phyloP scores from a whole-genome alignment of 2,888 invertebrate genomes.

The Silvanus unidentatus region DNA sequence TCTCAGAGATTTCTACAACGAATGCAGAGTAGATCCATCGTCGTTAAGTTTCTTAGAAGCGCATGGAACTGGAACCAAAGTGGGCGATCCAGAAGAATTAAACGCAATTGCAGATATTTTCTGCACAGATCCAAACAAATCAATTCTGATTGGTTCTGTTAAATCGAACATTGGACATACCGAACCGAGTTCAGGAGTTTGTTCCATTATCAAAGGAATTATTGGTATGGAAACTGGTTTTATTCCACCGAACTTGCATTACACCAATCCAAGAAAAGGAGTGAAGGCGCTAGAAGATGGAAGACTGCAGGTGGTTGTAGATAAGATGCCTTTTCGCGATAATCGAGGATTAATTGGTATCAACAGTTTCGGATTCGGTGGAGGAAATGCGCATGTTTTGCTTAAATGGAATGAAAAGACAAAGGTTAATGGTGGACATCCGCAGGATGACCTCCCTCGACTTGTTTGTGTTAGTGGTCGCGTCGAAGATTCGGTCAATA shows the following conservation, averaged over 20 bases:
- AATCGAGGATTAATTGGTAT: constrained; percentile 71
- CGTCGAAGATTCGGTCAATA: constrained; percentile 67
- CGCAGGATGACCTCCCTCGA: constrained; percentile 63
- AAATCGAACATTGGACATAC: constrained; percentile 94
- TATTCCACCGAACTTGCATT: constrained; percentile 85
- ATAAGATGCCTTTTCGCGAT: constrained; percentile 56
- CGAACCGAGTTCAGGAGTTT: constrained; percentile 80
- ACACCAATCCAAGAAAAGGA: constrained; percentile 45
- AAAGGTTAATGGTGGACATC: constrained; percentile 57
- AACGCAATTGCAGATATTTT: constrained; percentile 75
- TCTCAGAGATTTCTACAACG: constrained; percentile 59
- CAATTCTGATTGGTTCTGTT: constrained; percentile 79
- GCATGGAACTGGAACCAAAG: constrained; percentile 75
- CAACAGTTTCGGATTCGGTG: constrained; percentile 93
- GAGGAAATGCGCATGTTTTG: constrained; percentile 73
- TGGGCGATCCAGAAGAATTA: constrained; percentile 91
- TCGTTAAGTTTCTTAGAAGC: constrained; percentile 77
- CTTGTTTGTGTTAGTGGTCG: constrained; percentile 73
- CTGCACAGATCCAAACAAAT: constrained; percentile 61
- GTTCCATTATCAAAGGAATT: constrained; percentile 53
- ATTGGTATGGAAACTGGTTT: constrained; percentile 69
- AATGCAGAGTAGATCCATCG: constrained; percentile 64
- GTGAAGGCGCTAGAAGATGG: constrained; percentile 58
- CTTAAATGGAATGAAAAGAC: constrained; percentile 55
- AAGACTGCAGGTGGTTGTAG: constrained; percentile 66